Conservation (phyloP, 2,113 vertebrate genomes). For the Copsychus sechellarum region DNA sequence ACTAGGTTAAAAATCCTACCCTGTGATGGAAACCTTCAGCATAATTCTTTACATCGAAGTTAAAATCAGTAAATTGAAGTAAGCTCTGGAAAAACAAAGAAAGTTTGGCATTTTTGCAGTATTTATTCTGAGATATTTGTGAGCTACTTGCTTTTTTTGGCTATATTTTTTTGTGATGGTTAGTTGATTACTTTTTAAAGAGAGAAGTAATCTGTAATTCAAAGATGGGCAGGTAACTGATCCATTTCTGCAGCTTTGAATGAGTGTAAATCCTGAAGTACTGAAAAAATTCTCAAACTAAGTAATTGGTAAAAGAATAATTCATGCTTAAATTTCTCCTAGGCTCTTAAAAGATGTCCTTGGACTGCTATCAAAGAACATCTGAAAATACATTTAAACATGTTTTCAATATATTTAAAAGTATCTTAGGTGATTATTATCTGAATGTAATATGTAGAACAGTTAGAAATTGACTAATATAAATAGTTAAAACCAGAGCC, state of each 20-base stretch:
- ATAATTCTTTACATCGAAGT: background rate
- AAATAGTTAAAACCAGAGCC: background rate
- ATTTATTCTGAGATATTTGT: background rate
- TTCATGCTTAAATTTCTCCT: background rate
- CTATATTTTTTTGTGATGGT: background rate
- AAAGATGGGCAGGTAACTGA: background rate
- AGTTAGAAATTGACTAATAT: background rate
- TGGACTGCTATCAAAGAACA: background rate
- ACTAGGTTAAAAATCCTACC: background rate
- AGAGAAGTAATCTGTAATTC: background rate
- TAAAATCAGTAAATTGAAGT: background rate
- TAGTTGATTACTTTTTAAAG: background rate
- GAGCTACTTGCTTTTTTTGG: background rate
- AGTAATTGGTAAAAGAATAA: background rate
- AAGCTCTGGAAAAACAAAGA: background rate
- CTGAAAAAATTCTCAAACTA: background rate
- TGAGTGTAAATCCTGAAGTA: background rate
- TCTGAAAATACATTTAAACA: background rate
- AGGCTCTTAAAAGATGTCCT: background rate
- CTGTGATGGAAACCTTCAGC: background rate
- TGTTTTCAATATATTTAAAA: background rate
- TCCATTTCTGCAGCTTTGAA: background rate
- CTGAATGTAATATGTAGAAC: background rate
- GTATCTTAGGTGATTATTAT: background rate
- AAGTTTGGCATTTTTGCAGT: background rate